Conservation (phyloP, 53 echinoderm and acorn worm genomes). For the Hippasteria phrygiana region DNA sequence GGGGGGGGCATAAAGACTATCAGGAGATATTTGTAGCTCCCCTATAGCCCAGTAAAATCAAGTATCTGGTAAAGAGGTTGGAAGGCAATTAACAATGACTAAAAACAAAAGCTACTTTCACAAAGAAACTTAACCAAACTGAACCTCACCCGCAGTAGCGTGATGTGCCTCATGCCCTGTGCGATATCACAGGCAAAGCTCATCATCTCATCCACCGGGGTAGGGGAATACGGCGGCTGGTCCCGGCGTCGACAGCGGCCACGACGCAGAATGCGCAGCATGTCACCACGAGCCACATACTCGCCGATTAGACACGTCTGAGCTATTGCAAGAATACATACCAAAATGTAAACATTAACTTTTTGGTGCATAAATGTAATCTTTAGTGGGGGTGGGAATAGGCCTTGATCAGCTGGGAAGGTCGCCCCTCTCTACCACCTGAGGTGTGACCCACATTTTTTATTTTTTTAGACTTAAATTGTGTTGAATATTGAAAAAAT, state of each 20-base stretch:
- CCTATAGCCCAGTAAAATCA: too few species aligned
- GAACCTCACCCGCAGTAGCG: constrained; percentile 74
- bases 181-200: constrained; percentile 90
- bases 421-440: too few species aligned
- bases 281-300: constrained; percentile 90
- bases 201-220: constrained; percentile 86
- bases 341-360: not conserved
- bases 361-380: too few species aligned
- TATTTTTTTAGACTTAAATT: too few species aligned
- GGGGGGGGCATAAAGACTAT: too few species aligned
- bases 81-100: not conserved
- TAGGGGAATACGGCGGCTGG: constrained; percentile 78
- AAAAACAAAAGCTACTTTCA: not conserved
- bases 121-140: not conserved
- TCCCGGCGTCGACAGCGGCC: constrained; percentile 85
- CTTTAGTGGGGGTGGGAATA: too few species aligned
- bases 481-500: too few species aligned
- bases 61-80: too few species aligned
- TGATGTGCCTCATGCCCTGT: constrained; percentile 88
- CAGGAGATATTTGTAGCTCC: too few species aligned
- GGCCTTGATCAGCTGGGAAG: too few species aligned
- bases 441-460: too few species aligned
- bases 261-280: constrained; percentile 88
- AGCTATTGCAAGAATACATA: constrained; percentile 59
- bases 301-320: constrained; percentile 86